Evolutionary conservation across 2,113 vertebrate genomes (phyloP).

Genomic region (Paramisgurnus dabryanus): DNA sequence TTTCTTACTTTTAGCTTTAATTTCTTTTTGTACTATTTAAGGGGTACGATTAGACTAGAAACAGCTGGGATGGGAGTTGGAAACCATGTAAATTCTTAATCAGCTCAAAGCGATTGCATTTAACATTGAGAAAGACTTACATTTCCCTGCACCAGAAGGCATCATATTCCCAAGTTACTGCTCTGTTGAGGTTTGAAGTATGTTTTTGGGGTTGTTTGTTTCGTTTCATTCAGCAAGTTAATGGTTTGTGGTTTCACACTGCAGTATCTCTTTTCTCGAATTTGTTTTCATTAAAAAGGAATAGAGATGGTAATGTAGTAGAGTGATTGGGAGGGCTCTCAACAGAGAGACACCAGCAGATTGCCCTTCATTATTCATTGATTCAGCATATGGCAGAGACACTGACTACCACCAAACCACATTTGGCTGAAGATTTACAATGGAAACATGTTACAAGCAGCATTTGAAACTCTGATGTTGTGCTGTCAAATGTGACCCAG

Average conservation of each 20-base stretch:
- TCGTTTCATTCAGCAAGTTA: not conserved
- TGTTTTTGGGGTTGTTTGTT: not conserved
- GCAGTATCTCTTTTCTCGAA: not conserved
- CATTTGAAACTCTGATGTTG: not conserved
- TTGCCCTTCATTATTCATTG: constrained; percentile 41
- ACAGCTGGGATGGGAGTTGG: constrained; percentile 24
- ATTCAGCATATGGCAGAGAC: constrained; percentile 36
- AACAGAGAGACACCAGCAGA: not conserved
- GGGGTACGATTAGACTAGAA: not conserved
- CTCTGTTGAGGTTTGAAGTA: not conserved
- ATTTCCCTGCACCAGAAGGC: constrained; percentile 18
- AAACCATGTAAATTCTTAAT: constrained; percentile 26
- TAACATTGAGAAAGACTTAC: constrained; percentile 15
- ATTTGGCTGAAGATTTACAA: constrained; percentile 6
- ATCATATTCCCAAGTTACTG: not conserved
- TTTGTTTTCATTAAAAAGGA: not conserved
- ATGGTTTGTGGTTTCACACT: not conserved
- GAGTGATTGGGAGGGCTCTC: not conserved
- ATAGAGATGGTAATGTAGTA: not conserved
- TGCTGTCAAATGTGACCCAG: too few relatives aligned
- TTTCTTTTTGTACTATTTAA: not conserved
- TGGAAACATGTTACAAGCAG: constrained; percentile 11
- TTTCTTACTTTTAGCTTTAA: not conserved
- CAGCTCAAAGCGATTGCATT: constrained; percentile 18
- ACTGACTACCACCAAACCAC: constrained; percentile 10